A percentile compares a stretch with the other conserved stretches of the same genome.
These are phyloP conservation scores for Saxidomus purpurata DNA, from an alignment of 1,140 invertebrate species.

Conservation along the genomic window DNA sequence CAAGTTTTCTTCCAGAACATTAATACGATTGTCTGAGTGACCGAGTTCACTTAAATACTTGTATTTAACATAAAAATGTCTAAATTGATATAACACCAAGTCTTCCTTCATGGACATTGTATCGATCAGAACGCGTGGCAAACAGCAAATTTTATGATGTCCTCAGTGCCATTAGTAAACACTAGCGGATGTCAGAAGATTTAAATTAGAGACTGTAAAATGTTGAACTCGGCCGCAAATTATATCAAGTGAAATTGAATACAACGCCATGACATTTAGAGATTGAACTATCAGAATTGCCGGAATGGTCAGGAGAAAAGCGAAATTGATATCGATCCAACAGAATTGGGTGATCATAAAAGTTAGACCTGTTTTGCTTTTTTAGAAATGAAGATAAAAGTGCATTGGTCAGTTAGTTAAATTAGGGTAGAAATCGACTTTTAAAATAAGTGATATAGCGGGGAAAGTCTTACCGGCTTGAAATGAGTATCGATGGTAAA, in stretches of 20 bases:
- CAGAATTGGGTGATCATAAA: constrained; percentile 41
- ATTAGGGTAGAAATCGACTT: no score
- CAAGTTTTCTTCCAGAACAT: no score
- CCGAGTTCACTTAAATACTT: not conserved
- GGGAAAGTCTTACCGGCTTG: no score
- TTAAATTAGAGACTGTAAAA: constrained; percentile 50
- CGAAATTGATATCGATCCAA: constrained; percentile 27
- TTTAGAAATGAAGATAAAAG: constrained; percentile 19
- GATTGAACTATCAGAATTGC: constrained; percentile 29
- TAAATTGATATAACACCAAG: not conserved
- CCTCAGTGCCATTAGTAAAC: constrained; percentile 23
- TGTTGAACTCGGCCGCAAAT: constrained; percentile 41
- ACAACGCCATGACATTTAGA: constrained; percentile 21
- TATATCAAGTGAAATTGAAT: constrained; percentile 59
- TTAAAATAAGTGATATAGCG: no score
- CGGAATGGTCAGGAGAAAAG: constrained; percentile 25
- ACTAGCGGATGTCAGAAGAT: constrained; percentile 18
- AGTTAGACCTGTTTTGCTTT: constrained; percentile 22
- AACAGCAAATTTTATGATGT: constrained; percentile 35
- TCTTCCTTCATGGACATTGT: constrained; percentile 4
- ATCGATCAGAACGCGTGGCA: constrained; percentile 1
- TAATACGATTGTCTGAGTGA: no score
- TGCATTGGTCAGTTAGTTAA: constrained; percentile 23
- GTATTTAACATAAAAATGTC: not conserved
- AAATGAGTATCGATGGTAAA: no score